Evolutionary conservation across 30 jellyfish, hydroid and myxozoan genomes (phyloP).

Genomic region (Cassiopea andromeda): DNA sequence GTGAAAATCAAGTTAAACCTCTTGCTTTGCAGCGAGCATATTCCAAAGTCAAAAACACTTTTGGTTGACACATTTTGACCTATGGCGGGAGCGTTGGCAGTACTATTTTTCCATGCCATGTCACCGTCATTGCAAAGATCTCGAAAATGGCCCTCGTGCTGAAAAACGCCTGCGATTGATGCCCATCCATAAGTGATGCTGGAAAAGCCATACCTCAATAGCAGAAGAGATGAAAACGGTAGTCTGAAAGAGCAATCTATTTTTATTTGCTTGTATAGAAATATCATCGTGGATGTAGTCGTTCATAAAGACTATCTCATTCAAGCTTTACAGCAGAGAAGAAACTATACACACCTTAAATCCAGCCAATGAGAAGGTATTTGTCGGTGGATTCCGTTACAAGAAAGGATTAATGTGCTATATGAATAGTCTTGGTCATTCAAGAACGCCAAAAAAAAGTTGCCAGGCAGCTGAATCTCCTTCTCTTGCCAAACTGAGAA

Average conservation of each 20-base stretch:
- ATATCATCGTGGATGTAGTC: background rate
- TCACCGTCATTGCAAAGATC: conserved; percentile 59
- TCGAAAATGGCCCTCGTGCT: conserved; percentile 53
- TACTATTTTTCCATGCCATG: background rate
- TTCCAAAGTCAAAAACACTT: conserved; percentile 1
- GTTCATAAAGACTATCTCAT: background rate
- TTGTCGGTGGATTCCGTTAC: too few relatives aligned
- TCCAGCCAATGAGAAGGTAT: too few relatives aligned
- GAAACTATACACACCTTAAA: too few relatives aligned
- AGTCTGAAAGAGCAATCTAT: conserved; percentile 6
- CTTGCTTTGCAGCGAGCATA: conserved; percentile 73
- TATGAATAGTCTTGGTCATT: too few relatives aligned
- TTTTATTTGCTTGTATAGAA: conserved; percentile 9
- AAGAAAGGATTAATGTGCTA: too few relatives aligned
- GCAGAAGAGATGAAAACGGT: conserved; percentile 25
- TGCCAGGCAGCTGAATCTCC: too few relatives aligned
- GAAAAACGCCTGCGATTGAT: conserved; percentile 70
- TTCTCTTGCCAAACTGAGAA: too few relatives aligned
- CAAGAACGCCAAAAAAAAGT: too few relatives aligned
- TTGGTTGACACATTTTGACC: background rate
- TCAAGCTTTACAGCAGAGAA: too few relatives aligned
- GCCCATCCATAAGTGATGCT: conserved; percentile 98
- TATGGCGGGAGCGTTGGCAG: background rate
- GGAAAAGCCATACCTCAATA: conserved; percentile 66
- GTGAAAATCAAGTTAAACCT: conserved; percentile 82